Evolutionary conservation across 2,888 invertebrate species (phyloP).

Genomic region (Corythucha ciliata): DNA sequence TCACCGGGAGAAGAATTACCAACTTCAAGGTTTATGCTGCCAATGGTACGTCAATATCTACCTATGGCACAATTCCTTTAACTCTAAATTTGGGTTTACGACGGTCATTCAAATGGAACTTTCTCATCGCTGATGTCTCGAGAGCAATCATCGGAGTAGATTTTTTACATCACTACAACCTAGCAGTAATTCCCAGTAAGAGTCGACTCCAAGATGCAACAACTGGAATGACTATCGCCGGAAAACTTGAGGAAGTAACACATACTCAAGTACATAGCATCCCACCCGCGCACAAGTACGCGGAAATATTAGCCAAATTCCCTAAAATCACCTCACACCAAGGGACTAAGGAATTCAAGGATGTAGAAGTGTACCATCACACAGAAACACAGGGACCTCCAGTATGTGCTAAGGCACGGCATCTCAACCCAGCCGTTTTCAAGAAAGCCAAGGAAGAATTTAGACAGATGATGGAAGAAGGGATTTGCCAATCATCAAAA

Average conservation of each 20-base stretch:
- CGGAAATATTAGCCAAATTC: neutral
- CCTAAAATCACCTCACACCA: neutral
- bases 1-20: neutral
- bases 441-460: too few relatives aligned
- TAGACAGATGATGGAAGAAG: too few relatives aligned
- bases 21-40: constrained; percentile 1
- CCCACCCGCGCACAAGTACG: neutral
- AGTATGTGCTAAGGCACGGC: constrained; percentile 3
- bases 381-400: constrained; percentile 10
- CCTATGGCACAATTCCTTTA: neutral
- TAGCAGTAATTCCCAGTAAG: neutral
- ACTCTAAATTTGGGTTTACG: neutral
- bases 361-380: neutral
- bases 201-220: too few relatives aligned
- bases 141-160: constrained; percentile 11
- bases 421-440: too few relatives aligned
- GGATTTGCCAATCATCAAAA: too few relatives aligned
- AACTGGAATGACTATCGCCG: neutral
- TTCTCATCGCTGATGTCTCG: neutral
- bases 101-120: constrained; percentile 1
- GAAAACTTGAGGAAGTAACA: neutral
- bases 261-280: too few relatives aligned
- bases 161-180: constrained; percentile 1
- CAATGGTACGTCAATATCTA: neutral
- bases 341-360: too few relatives aligned